Percentiles rank a stretch among this genome's conserved stretches.
phyloP scores from a whole-genome alignment of 1,140 invertebrate genomes.

The Dryas iulia region DNA sequence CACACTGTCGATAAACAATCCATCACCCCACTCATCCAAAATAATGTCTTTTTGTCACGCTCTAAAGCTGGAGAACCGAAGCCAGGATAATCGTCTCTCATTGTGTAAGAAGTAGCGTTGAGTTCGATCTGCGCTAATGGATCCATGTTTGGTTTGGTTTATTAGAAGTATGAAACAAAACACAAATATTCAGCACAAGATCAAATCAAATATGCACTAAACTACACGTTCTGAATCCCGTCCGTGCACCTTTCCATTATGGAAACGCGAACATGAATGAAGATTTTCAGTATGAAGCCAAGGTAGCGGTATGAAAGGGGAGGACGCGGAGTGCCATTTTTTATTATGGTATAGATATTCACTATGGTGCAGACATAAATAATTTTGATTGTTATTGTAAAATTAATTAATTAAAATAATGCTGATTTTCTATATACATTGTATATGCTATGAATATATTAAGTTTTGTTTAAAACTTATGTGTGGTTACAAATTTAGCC shows the following conservation, averaged over 20 bases:
- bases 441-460: too few species aligned
- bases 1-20: constrained; percentile 57
- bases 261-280: constrained; percentile 20
- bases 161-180: background rate
- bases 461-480: too few species aligned
- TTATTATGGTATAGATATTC: background rate
- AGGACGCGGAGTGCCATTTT: background rate
- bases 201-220: background rate
- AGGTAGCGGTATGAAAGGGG: constrained; percentile 1
- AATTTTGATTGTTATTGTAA: background rate
- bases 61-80: constrained; percentile 30
- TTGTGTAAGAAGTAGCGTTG: constrained; percentile 14
- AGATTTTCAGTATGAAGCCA: background rate
- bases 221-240: background rate
- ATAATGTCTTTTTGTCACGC: constrained; percentile 49
- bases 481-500: too few species aligned
- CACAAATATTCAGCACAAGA: background rate
- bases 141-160: constrained; percentile 22
- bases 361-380: background rate
- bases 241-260: background rate
- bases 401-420: background rate
- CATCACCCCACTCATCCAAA: constrained; percentile 58
- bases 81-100: constrained; percentile 32
- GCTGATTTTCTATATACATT: too few species aligned
- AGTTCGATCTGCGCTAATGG: constrained; percentile 28